A percentile compares a stretch with the other conserved stretches of the same genome.
phyloP scores from a whole-genome alignment of 2,797 vertebrate genomes.

The Cetoscarus ocellatus region DNA sequence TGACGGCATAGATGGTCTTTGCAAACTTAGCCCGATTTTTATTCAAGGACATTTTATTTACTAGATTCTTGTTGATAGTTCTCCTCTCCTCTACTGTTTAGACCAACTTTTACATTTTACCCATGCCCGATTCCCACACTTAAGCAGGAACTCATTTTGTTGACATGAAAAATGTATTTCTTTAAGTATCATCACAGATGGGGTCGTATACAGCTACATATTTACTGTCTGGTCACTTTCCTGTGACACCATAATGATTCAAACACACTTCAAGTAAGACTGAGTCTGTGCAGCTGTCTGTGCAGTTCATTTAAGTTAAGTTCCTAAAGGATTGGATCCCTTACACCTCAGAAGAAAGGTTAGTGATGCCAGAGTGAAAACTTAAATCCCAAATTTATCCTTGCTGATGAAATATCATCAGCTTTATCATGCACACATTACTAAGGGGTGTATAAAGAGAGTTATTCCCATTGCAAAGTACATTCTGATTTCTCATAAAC shows the following conservation, averaged over 20 bases:
- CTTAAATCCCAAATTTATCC: too few relatives aligned
- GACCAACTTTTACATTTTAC: constrained; percentile 11
- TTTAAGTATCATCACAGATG: constrained; percentile 11
- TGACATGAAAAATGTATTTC: constrained; percentile 40
- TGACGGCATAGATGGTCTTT: too few relatives aligned
- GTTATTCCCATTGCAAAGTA: too few relatives aligned
- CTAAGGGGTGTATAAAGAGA: too few relatives aligned
- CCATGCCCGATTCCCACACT: constrained; percentile 43
- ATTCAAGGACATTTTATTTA: too few relatives aligned
- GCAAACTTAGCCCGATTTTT: too few relatives aligned
- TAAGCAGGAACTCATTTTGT: constrained; percentile 29
- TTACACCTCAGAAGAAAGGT: too few relatives aligned
- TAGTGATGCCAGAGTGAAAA: too few relatives aligned
- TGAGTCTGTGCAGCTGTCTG: too few relatives aligned
- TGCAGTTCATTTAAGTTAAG: neutral
- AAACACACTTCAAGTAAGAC: neutral
- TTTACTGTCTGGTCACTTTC: neutral
- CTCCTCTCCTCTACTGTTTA: constrained; percentile 25
- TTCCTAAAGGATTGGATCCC: too few relatives aligned
- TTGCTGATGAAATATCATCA: too few relatives aligned
- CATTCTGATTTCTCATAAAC: neutral
- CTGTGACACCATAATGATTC: neutral
- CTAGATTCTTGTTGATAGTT: constrained; percentile 5
- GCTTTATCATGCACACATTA: too few relatives aligned
- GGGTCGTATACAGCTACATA: constrained; percentile 4